Evolutionary conservation across 2,797 vertebrate genomes (phyloP), one percentile per base, ranked within the genome.

Genomic region (Chaenodraco wilsoni): DNA sequence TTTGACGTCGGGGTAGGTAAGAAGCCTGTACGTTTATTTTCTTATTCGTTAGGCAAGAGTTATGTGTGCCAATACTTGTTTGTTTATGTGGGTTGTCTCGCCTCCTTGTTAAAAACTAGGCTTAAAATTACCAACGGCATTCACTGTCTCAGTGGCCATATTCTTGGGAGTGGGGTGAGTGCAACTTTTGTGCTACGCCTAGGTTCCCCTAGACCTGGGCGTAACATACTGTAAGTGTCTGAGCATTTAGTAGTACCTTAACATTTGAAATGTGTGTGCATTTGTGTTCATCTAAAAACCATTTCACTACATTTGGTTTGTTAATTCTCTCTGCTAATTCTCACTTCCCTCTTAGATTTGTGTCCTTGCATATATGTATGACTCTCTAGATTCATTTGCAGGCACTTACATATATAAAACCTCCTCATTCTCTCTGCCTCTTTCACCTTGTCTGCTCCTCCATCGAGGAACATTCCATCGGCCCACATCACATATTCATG

Each of bases 401-500:
- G 54, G 4, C 7, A 27, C 31, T 52, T 52, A 41, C 14, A 69
- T 21, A 64, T 19, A 50, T 11, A 66, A 66, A 54, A 5, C 51
- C 52, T 46, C 69, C 63, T 49, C 21, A 27, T 68, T 45, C n/a
- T 48, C 70, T 54, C 40, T 41, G 3, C 66, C 60, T 61, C 46
- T 33, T 59, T 65, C 60, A 72, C 61, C 67, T 71, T 9, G 0
- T 77, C 76, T 69, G 8, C n/a, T 67, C n/a, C 31, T 63, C n/a
- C 45, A 46, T 43, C 4, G 2, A 61, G 27, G 31, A 41, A 54
- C 74, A 49, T 45, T 74, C 51, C 57, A 68, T 48, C 33, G 21
- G 44, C 65, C 69, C 41, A 56, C 71, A 81, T 82, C 69, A 68
- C 56, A 70, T 74, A 76, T 84, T 82, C 70, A 86, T 83, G 64